Conservation (phyloP, 2,797 vertebrate species). For the Austrolebias charrua region DNA sequence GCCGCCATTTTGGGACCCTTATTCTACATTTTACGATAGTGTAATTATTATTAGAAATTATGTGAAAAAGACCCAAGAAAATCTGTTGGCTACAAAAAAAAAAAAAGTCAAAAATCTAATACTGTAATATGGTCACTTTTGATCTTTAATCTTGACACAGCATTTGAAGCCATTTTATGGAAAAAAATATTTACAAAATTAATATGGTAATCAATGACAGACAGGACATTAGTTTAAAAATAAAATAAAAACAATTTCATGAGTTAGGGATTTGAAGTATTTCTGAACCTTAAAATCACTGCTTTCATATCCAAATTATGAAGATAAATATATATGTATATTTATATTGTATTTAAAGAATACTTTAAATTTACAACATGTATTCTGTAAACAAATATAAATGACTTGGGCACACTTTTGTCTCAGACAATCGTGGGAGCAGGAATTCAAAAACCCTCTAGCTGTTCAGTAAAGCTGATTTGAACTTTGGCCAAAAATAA, state of each 20-base stretch:
- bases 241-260: slow-evolving; percentile 50
- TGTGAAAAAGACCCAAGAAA: too few relatives aligned
- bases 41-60: too few relatives aligned
- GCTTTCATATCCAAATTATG: slow-evolving; percentile 75
- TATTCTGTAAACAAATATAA: slow-evolving; percentile 83
- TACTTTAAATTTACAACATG: slow-evolving; percentile 78
- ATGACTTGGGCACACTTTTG: slow-evolving; percentile 76
- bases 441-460: slow-evolving; percentile 43
- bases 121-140: slow-evolving; percentile 38
- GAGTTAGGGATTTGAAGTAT: slow-evolving; percentile 66
- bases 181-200: slow-evolving; percentile 78
- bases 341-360: slow-evolving; percentile 84
- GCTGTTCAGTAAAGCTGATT: slow-evolving; percentile 29
- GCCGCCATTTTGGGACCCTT: too few relatives aligned
- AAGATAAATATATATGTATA: slow-evolving; percentile 80
- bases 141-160: slow-evolving; percentile 76
- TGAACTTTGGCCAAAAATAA: slow-evolving; percentile 36
- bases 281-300: slow-evolving; percentile 76
- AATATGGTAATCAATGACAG: slow-evolving; percentile 56
- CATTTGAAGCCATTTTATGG: slow-evolving; percentile 78
- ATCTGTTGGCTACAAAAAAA: too few relatives aligned
- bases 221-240: slow-evolving; percentile 77
- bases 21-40: too few relatives aligned
- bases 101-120: background rate
- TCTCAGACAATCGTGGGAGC: slow-evolving; percentile 60